A percentile compares a stretch with the other conserved stretches of the same genome.
Evolutionary conservation across 2,113 vertebrate species (phyloP).

Genomic region (Abramis brama): DNA sequence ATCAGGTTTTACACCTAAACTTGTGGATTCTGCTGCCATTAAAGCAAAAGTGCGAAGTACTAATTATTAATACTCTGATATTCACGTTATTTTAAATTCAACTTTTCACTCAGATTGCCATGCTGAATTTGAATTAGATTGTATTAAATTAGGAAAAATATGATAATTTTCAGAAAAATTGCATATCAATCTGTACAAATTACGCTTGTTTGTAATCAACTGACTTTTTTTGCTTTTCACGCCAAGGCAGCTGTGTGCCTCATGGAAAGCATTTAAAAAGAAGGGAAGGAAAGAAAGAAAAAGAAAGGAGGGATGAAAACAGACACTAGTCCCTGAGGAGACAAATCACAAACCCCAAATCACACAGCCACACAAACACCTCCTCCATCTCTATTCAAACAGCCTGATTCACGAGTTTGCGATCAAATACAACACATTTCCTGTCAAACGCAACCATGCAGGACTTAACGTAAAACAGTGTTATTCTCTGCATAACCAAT

Average conservation of each 20-base stretch:
- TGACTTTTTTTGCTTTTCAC: not conserved
- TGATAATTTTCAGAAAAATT: not conserved
- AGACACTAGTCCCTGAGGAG: not conserved
- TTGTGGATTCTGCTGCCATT: not conserved
- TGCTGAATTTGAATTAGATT: not conserved
- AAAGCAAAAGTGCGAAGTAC: not conserved
- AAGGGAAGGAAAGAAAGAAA: slow-evolving; percentile 10
- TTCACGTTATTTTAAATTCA: not conserved
- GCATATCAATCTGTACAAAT: not conserved
- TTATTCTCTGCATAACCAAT: not conserved
- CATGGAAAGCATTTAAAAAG: not conserved
- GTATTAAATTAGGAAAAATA: not conserved
- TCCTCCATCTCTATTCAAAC: not conserved
- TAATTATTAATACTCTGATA: not conserved
- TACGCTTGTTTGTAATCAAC: not conserved
- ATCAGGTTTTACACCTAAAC: not conserved
- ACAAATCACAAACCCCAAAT: slow-evolving; percentile 4
- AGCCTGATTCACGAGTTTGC: not conserved
- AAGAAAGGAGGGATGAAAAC: not conserved
- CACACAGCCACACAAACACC: not conserved
- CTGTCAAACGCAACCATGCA: not conserved
- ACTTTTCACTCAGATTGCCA: not conserved
- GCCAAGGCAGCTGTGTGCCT: slow-evolving; percentile 3
- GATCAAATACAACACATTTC: not conserved
- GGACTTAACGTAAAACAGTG: not conserved